phyloP scores from a whole-genome alignment of 2,797 vertebrate species.

The Sebastes minor region DNA sequence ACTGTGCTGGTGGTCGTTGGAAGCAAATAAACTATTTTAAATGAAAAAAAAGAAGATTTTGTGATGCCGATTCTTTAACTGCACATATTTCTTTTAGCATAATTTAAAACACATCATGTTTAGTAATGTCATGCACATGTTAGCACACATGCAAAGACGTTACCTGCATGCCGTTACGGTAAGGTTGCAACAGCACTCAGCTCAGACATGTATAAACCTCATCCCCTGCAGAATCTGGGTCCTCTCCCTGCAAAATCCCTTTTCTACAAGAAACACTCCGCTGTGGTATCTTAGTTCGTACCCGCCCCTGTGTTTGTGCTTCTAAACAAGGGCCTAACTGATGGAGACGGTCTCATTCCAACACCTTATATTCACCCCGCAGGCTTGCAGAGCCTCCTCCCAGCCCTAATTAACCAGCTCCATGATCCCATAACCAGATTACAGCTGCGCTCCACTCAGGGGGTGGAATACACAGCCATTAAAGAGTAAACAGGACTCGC shows the following conservation, averaged over 20 bases:
- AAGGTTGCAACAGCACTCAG: neutral
- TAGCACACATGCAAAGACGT: neutral
- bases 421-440: constrained; percentile 69
- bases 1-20: neutral
- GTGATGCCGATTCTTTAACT: neutral
- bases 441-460: neutral
- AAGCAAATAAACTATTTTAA: neutral
- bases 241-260: constrained; percentile 9
- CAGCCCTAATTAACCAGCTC: constrained; percentile 56
- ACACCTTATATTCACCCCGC: constrained; percentile 51
- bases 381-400: constrained; percentile 36
- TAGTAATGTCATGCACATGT: neutral
- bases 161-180: constrained; percentile 35
- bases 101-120: neutral
- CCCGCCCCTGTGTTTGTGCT: neutral
- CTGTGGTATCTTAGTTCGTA: constrained; percentile 2
- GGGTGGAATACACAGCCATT: constrained; percentile 24
- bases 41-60: neutral
- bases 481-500: constrained; percentile 42
- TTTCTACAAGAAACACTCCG: neutral
- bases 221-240: constrained; percentile 18
- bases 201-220: constrained; percentile 18
- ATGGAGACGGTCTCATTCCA: constrained; percentile 32
- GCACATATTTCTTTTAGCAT: neutral
- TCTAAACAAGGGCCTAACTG: constrained; percentile 27